phyloP scores from a whole-genome alignment of 1,140 invertebrate genomes.

The Propsilocerus akamusi region DNA sequence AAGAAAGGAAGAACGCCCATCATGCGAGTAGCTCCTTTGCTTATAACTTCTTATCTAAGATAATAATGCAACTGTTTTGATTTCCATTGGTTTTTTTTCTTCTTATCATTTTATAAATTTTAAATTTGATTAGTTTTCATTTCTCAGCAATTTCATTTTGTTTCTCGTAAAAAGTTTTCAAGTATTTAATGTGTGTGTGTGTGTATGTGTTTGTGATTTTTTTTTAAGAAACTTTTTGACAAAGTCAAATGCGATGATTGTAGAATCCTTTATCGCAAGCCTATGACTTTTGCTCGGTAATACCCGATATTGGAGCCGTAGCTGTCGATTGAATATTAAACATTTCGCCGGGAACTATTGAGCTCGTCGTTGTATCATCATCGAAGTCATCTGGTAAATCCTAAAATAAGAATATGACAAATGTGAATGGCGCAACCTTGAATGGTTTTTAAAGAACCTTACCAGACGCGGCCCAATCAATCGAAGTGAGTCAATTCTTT shows the following conservation, averaged over 20 bases:
- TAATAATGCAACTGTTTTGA: background rate
- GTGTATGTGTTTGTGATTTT: background rate
- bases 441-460: background rate
- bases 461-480: background rate
- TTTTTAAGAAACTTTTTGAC: background rate
- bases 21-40: too few species aligned
- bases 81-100: background rate
- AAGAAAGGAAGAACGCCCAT: too few species aligned
- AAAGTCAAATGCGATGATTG: background rate
- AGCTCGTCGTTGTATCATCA: background rate
- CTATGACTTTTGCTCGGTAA: background rate
- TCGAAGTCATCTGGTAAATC: background rate
- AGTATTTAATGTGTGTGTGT: background rate
- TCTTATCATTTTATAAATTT: background rate
- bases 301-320: background rate
- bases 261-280: background rate
- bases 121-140: background rate
- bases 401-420: background rate
- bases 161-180: background rate
- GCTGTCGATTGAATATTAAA: background rate
- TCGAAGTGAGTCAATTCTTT: background rate
- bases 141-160: background rate
- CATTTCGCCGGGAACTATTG: background rate
- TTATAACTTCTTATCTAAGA: too few species aligned
- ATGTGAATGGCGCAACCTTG: background rate